A percentile compares a stretch with the other conserved stretches of the same genome.
Conservation (phyloP, 2,113 vertebrate genomes). For the Paracyprichromis sp. region DNA sequence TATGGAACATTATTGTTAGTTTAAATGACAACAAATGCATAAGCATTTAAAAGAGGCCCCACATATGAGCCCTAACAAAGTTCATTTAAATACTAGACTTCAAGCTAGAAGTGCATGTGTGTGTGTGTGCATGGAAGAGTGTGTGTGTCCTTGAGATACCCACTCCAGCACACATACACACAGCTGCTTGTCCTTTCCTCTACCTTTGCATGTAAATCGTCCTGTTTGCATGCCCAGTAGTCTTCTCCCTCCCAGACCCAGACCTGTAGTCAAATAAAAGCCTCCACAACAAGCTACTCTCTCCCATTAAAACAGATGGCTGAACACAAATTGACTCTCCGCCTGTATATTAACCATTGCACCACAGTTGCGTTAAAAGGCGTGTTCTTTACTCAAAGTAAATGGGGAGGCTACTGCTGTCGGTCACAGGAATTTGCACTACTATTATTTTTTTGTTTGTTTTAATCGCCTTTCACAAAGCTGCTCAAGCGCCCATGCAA, state of each 20-base stretch:
- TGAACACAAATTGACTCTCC: slow-evolving; percentile 11
- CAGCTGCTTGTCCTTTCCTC: neutral
- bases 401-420: neutral
- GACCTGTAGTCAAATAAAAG: slow-evolving; percentile 62
- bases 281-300: slow-evolving; percentile 2
- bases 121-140: neutral
- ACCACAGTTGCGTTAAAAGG: neutral
- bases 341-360: neutral
- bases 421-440: neutral
- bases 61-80: neutral
- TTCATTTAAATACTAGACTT: neutral
- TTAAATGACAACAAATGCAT: neutral
- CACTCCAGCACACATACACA: neutral
- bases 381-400: neutral
- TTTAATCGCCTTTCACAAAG: slow-evolving; percentile 17
- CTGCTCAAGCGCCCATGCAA: slow-evolving; percentile 18
- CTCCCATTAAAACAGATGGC: slow-evolving; percentile 16
- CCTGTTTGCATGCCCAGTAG: slow-evolving; percentile 49
- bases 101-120: neutral
- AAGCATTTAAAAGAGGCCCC: neutral
- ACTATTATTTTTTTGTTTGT: neutral
- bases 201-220: slow-evolving; percentile 54
- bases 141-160: neutral
- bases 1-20: neutral
- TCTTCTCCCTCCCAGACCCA: slow-evolving; percentile 1